Percentiles rank a stretch among this genome's conserved stretches.
These are phyloP conservation scores for Xylophagus ater DNA, from an alignment of 2,888 invertebrate genomes.

Conservation along the genomic window DNA sequence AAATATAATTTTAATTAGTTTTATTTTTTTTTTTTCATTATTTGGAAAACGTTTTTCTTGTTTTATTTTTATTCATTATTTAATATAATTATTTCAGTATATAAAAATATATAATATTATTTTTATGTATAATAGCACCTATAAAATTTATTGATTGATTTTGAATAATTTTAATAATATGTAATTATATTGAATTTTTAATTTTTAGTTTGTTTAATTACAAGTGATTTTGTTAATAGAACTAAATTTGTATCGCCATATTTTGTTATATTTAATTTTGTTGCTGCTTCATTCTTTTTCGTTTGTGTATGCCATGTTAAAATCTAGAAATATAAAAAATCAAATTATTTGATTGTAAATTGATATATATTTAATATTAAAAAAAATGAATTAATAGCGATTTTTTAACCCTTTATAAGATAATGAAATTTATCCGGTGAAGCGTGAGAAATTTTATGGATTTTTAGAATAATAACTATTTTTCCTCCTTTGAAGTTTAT, in stretches of 20 bases:
- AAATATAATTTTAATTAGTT: no score
- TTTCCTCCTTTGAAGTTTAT: no score
- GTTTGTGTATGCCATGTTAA: slow-evolving; percentile 66
- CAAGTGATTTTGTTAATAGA: slow-evolving; percentile 44
- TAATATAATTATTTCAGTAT: not conserved
- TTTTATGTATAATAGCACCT: slow-evolving; percentile 11
- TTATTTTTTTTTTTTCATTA: no score
- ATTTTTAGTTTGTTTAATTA: slow-evolving; percentile 21
- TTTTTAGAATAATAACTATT: no score
- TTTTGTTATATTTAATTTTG: slow-evolving; percentile 44
- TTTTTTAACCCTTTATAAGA: no score
- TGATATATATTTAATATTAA: slow-evolving; percentile 1
- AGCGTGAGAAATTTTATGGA: no score
- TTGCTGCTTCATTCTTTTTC: slow-evolving; percentile 52
- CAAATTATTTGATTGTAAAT: slow-evolving; percentile 5
- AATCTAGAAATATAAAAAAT: slow-evolving; percentile 40
- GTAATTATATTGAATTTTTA: not conserved
- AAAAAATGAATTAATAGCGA: not conserved
- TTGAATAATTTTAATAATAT: not conserved
- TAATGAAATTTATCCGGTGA: no score
- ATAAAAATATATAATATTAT: slow-evolving; percentile 12
- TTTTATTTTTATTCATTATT: not conserved
- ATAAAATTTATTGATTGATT: slow-evolving; percentile 10
- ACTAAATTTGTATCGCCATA: slow-evolving; percentile 53
- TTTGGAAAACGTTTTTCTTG: no score